These are phyloP conservation scores for Capitella teleta DNA, from an alignment of 1,140 invertebrate genomes.

Conservation along the genomic window DNA sequence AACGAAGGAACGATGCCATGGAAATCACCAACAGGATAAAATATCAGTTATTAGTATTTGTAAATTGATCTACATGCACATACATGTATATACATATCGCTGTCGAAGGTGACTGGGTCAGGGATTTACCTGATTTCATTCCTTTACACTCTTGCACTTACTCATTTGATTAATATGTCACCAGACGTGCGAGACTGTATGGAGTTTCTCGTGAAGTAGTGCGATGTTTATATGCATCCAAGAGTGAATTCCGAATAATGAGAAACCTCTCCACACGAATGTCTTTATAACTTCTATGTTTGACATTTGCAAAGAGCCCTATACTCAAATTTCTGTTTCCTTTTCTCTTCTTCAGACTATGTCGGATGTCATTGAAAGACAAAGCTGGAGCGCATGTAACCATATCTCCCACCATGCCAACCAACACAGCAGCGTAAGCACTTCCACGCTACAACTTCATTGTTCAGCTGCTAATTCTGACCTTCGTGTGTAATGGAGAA, in stretches of 20 bases:
- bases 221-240: neutral
- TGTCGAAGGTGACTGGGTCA: neutral
- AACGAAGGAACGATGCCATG: neutral
- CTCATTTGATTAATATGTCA: neutral
- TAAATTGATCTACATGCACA: too few species aligned
- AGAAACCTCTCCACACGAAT: neutral
- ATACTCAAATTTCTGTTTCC: neutral
- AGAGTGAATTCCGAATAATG: neutral
- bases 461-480: neutral
- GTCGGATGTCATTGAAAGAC: constrained; percentile 25
- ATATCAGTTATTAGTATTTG: too few species aligned
- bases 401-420: constrained; percentile 30
- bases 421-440: constrained; percentile 23
- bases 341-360: constrained; percentile 4
- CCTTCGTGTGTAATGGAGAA: neutral
- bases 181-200: neutral
- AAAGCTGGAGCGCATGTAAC: constrained; percentile 24
- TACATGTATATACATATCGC: neutral
- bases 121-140: neutral
- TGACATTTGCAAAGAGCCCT: neutral
- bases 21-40: too few species aligned
- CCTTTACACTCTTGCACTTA: neutral
- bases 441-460: too few species aligned
- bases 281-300: neutral
- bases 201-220: neutral